Percentiles rank a stretch among this genome's conserved stretches.
These are phyloP conservation scores for Cyphomyrus plagiostoma DNA, from an alignment of 2,113 vertebrate genomes.

Conservation along the genomic window DNA sequence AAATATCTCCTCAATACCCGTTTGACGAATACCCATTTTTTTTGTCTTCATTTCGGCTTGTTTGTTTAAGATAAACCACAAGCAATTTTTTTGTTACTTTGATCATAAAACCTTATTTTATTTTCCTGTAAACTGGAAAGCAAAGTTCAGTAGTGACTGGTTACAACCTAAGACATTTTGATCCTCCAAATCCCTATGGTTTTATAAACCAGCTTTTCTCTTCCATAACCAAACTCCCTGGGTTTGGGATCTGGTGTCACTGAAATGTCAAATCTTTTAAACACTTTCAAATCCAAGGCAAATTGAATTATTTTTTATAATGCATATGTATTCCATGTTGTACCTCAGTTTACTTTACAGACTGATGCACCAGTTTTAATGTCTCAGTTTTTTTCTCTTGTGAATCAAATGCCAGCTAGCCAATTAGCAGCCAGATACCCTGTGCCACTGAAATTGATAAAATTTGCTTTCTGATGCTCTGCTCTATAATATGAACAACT, in stretches of 20 bases:
- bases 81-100: not conserved
- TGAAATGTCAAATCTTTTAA: not conserved
- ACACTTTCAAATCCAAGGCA: not conserved
- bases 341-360: not conserved
- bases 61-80: not conserved
- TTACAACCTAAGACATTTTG: not conserved
- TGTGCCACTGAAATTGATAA: not conserved
- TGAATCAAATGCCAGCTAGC: not conserved
- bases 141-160: not conserved
- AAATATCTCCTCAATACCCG: not conserved
- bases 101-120: not conserved
- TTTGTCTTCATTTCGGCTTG: not conserved
- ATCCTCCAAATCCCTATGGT: not conserved
- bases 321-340: not conserved
- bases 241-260: not conserved
- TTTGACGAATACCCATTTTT: not conserved
- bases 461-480: not conserved
- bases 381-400: not conserved
- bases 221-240: not conserved
- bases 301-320: not conserved
- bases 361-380: not conserved
- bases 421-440: not conserved
- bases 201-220: not conserved
- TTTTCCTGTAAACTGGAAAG: not conserved
- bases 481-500: not conserved